phyloP scores from a whole-genome alignment of 2,113 vertebrate species.

The Myodes glareolus region DNA sequence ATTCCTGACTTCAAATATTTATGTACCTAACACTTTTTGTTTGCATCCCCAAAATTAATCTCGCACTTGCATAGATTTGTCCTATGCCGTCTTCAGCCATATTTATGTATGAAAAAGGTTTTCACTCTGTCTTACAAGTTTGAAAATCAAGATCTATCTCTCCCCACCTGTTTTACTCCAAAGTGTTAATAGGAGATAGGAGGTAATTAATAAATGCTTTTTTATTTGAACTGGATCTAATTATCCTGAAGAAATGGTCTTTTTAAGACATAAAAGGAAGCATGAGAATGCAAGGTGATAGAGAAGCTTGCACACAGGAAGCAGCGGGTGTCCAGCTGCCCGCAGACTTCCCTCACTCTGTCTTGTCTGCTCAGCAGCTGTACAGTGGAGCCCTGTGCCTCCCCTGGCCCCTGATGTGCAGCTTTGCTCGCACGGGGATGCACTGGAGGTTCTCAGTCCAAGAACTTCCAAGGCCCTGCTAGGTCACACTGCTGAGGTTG shows the following conservation, averaged over 20 bases:
- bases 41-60: not conserved
- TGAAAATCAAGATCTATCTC: not conserved
- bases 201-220: not conserved
- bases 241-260: constrained; percentile 21
- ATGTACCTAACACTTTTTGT: not conserved
- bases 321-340: not conserved
- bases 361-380: not conserved
- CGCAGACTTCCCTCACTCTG: not conserved
- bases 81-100: not conserved
- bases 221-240: not conserved
- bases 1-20: not conserved
- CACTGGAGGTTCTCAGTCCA: not conserved
- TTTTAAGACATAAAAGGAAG: constrained; percentile 16
- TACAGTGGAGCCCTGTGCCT: not conserved
- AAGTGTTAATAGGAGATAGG: not conserved
- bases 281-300: not conserved
- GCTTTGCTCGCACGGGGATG: not conserved
- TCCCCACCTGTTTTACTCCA: not conserved
- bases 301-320: not conserved
- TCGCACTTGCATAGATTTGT: not conserved
- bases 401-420: not conserved
- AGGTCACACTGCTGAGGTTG: not conserved
- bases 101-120: not conserved
- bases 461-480: not conserved
- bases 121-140: not conserved